Evolutionary conservation across 2,113 vertebrate species (phyloP).

Genomic region (Oreochromis tanganicae): DNA sequence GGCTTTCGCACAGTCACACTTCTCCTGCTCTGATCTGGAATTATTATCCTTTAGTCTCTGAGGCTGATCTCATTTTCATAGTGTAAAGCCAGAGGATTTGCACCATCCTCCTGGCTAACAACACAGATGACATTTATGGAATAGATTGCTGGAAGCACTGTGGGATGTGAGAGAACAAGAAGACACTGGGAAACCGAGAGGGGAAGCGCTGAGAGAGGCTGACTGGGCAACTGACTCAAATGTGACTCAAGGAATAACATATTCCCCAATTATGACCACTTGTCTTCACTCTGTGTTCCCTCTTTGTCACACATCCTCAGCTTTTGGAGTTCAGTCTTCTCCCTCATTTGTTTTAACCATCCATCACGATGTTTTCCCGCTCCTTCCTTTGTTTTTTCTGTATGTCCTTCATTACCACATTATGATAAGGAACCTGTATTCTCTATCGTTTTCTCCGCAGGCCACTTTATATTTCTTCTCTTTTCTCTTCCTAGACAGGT

Average conservation of each 20-base stretch:
- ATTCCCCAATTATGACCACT: conserved; percentile 30
- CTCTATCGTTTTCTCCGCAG: background rate
- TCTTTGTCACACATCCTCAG: conserved; percentile 2
- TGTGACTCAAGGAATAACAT: conserved; percentile 47
- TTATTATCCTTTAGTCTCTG: conserved; percentile 5
- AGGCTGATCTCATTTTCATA: conserved; percentile 33
- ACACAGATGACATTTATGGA: conserved; percentile 53
- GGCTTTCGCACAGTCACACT: background rate
- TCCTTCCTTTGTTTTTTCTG: background rate
- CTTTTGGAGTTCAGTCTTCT: background rate
- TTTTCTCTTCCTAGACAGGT: conserved; percentile 30
- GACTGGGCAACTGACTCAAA: conserved; percentile 52
- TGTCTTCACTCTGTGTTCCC: conserved; percentile 28
- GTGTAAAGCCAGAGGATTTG: conserved; percentile 39
- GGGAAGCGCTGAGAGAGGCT: conserved; percentile 7
- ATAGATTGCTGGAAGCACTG: conserved; percentile 48
- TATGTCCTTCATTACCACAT: background rate
- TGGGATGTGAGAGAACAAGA: conserved; percentile 37
- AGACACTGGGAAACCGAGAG: conserved; percentile 17
- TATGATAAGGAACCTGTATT: background rate
- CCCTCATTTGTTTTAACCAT: background rate
- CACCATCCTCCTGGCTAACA: conserved; percentile 28
- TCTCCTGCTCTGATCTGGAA: background rate
- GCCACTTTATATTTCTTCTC: background rate
- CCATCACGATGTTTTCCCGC: background rate